Evolutionary conservation across 2,113 vertebrate species (phyloP).

Genomic region (Monarcha castaneiventris): DNA sequence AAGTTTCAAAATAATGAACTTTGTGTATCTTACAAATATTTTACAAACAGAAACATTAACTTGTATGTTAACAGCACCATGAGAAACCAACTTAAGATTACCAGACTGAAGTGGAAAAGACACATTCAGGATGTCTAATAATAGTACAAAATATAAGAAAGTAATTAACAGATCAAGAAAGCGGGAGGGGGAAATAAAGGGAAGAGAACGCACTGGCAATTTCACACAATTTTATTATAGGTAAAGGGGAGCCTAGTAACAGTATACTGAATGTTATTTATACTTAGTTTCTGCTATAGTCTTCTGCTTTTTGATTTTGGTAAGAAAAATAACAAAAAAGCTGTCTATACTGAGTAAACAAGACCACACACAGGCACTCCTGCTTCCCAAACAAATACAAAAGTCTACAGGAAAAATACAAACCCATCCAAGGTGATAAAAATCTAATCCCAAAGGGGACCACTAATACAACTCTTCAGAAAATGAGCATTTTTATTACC

Average conservation of each 20-base stretch:
- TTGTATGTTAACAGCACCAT: background rate
- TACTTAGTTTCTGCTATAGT: background rate
- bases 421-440: slow-evolving; percentile 19
- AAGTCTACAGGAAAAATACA: slow-evolving; percentile 28
- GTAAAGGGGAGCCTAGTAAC: background rate
- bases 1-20: background rate
- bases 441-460: background rate
- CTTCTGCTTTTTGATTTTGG: background rate
- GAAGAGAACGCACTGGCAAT: background rate
- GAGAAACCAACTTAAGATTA: background rate
- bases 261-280: background rate
- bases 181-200: background rate
- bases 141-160: background rate
- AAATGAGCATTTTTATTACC: slow-evolving; percentile 29
- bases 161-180: background rate
- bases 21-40: background rate
- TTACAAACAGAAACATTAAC: background rate
- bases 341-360: background rate
- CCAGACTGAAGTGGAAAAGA: background rate
- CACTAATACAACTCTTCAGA: background rate
- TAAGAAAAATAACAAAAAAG: background rate
- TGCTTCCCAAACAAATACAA: background rate
- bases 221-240: background rate
- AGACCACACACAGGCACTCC: background rate
- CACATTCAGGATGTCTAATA: background rate